Evolutionary conservation across 2,888 invertebrate genomes (phyloP).

Genomic region (Schizaphis graminum): DNA sequence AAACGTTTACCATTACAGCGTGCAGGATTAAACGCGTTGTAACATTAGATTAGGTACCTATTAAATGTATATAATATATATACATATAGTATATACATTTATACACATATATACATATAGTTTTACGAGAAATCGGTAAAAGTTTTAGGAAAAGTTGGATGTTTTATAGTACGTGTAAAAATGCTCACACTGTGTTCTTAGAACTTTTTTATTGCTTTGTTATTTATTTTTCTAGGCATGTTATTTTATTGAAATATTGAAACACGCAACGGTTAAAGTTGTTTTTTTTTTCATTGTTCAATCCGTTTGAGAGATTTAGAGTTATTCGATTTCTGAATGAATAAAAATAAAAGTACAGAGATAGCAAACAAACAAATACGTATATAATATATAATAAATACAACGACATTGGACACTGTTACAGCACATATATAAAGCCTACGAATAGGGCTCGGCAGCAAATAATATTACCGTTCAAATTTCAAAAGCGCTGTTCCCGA

Average conservation of each 20-base stretch:
- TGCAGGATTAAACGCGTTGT: neutral
- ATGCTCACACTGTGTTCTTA: slow-evolving; percentile 41
- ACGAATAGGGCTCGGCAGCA: neutral
- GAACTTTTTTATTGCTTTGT: slow-evolving; percentile 49
- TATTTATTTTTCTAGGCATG: slow-evolving; percentile 49
- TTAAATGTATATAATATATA: neutral
- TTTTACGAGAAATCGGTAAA: slow-evolving; percentile 46
- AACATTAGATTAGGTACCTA: slow-evolving; percentile 32
- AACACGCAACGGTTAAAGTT: neutral
- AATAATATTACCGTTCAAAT: neutral
- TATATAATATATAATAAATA: neutral
- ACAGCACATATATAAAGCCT: neutral
- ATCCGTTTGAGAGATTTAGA: neutral
- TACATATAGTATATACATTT: neutral
- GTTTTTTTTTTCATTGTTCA: neutral
- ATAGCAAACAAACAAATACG: neutral
- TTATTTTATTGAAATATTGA: slow-evolving; percentile 56
- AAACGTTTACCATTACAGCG: slow-evolving; percentile 10
- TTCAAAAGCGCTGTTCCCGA: neutral
- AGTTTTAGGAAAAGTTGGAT: slow-evolving; percentile 9
- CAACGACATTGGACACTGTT: neutral
- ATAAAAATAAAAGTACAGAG: neutral
- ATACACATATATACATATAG: neutral
- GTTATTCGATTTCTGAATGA: neutral
- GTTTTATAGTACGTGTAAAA: slow-evolving; percentile 51